Conservation (phyloP, 92 coral and sea anemone genomes). For the Siderastrea siderea region DNA sequence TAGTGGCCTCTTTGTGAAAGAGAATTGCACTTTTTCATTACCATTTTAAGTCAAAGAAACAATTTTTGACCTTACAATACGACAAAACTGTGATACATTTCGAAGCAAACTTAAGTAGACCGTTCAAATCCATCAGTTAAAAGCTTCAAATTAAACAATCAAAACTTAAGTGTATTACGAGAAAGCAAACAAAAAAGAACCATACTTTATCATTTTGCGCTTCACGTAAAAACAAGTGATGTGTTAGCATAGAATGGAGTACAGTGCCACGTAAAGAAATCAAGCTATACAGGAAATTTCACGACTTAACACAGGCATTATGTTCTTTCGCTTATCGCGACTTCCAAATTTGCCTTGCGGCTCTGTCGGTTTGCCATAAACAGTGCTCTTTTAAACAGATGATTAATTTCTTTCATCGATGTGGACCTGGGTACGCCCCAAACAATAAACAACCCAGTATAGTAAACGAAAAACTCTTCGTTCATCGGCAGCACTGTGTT, state of each 20-base stretch:
- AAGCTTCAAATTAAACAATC: background rate
- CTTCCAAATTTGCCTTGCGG: background rate
- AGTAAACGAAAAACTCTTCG: background rate
- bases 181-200: background rate
- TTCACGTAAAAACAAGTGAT: background rate
- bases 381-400: background rate
- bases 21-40: background rate
- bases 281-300: background rate
- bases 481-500: background rate
- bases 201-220: too few relatives aligned
- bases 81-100: background rate
- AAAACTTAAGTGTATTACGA: background rate
- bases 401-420: constrained; percentile 27
- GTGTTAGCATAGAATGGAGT: background rate
- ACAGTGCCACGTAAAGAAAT: background rate
- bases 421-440: background rate
- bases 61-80: background rate
- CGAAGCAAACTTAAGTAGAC: too few relatives aligned
- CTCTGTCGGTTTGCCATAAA: background rate
- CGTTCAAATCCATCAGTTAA: background rate
- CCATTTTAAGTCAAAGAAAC: background rate
- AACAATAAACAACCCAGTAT: background rate
- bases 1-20: background rate
- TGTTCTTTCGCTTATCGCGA: constrained; percentile 1
- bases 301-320: background rate